These are phyloP conservation scores for Calidris pygmaea DNA, from an alignment of 2,113 vertebrate genomes.

Conservation along the genomic window DNA sequence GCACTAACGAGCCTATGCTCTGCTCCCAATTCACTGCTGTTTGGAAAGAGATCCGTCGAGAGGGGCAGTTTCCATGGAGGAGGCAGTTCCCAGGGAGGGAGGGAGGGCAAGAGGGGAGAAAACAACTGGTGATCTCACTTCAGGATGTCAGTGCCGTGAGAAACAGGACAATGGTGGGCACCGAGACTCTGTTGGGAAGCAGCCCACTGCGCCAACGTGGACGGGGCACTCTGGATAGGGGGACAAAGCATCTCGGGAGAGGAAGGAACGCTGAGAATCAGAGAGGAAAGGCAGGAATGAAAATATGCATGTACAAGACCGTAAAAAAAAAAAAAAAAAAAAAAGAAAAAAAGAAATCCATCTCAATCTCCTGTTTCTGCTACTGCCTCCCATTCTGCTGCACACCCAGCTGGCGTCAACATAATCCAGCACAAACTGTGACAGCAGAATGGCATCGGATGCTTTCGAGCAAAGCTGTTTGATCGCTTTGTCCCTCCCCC, in stretches of 20 bases:
- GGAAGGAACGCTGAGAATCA: constrained; percentile 73
- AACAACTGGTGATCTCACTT: constrained; percentile 71
- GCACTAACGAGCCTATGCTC: background rate
- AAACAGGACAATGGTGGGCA: constrained; percentile 72
- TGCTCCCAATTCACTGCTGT: background rate
- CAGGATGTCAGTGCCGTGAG: constrained; percentile 71
- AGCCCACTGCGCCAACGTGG: constrained; percentile 66
- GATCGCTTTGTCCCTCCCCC: background rate
- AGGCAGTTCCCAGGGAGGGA: constrained; percentile 53
- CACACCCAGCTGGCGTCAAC: fast-evolving
- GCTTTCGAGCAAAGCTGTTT: background rate
- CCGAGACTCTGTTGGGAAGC: constrained; percentile 71
- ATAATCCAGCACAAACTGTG: background rate
- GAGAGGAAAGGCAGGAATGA: constrained; percentile 74
- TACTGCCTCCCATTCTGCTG: background rate
- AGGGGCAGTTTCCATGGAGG: background rate
- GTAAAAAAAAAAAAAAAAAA: constrained; percentile 2
- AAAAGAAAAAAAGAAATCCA: constrained; percentile 1
- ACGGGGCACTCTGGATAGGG: constrained; percentile 66
- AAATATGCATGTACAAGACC: constrained; percentile 61
- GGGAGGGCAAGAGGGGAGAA: constrained; percentile 55
- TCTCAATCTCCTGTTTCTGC: constrained; percentile 16
- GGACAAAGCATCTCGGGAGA: constrained; percentile 73
- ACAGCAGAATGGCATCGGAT: background rate
- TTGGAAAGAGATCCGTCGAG: background rate